Evolutionary conservation across 1,140 invertebrate species (phyloP).

Genomic region (Drosophila sucinea): DNA sequence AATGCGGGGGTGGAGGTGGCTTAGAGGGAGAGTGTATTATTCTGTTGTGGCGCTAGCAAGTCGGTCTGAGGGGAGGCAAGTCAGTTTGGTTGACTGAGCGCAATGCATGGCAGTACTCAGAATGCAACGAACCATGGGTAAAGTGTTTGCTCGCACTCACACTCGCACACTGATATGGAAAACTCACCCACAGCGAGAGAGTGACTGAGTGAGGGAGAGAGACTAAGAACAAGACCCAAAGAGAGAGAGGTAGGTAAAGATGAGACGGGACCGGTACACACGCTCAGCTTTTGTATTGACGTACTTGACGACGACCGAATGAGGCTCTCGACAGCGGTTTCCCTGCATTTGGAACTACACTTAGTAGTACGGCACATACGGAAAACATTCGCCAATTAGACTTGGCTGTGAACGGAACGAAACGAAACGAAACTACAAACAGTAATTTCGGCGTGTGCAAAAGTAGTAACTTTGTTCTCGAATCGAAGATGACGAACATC

Average conservation of each 20-base stretch:
- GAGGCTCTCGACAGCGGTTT: conserved; percentile 41
- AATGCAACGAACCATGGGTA: conserved; percentile 61
- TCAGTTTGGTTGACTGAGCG: conserved; percentile 32
- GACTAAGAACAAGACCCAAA: too few species aligned
- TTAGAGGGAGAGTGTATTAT: neutral
- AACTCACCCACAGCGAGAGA: conserved; percentile 18
- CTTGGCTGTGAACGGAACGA: conserved; percentile 47
- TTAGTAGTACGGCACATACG: neutral
- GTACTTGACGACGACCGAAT: conserved; percentile 43
- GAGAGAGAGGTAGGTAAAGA: neutral
- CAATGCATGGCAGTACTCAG: conserved; percentile 46
- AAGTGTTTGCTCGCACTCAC: conserved; percentile 44
- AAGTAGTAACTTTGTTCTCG: neutral
- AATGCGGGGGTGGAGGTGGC: conserved; percentile 7
- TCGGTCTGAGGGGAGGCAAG: neutral
- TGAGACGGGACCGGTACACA: conserved; percentile 25
- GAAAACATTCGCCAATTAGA: conserved; percentile 57
- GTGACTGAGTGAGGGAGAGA: conserved; percentile 13
- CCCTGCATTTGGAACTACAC: conserved; percentile 19
- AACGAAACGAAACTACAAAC: too few species aligned
- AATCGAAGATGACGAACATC: conserved; percentile 32
- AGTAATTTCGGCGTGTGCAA: neutral
- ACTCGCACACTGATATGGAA: neutral
- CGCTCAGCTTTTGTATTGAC: conserved; percentile 68
- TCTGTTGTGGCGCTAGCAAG: neutral